Conservation (phyloP, 1,140 invertebrate species). For the Dryas iulia region DNA sequence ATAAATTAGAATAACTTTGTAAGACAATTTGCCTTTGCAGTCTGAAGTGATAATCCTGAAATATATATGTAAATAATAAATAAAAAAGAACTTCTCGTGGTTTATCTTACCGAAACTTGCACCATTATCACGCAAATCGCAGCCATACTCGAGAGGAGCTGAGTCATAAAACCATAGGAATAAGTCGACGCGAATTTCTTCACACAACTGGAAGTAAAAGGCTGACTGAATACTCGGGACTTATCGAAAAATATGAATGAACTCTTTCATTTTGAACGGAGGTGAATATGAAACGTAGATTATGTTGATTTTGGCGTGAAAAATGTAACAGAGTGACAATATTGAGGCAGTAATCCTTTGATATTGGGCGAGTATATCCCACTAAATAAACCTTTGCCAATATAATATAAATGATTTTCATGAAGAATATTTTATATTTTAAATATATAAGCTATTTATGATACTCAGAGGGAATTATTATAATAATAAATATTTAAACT, state of each 20-base stretch:
- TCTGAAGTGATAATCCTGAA: background rate
- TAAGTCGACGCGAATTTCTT: slow-evolving; percentile 68
- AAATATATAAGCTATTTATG: too few species aligned
- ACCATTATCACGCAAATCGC: slow-evolving; percentile 75
- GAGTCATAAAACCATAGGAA: slow-evolving; percentile 73
- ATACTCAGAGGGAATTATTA: too few species aligned
- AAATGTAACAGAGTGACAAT: slow-evolving; percentile 64
- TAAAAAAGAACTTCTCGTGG: slow-evolving; percentile 20
- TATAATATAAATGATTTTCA: background rate
- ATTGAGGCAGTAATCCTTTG: slow-evolving; percentile 70
- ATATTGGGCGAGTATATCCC: slow-evolving; percentile 62
- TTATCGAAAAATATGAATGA: slow-evolving; percentile 32
- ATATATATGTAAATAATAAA: slow-evolving; percentile 19
- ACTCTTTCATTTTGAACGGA: slow-evolving; percentile 41
- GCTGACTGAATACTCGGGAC: slow-evolving; percentile 16
- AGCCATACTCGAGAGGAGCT: slow-evolving; percentile 70
- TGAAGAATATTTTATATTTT: too few species aligned
- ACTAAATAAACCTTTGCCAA: slow-evolving; percentile 1
- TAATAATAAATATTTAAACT: too few species aligned
- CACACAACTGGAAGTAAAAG: slow-evolving; percentile 59
- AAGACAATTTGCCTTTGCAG: background rate
- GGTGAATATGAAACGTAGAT: slow-evolving; percentile 56
- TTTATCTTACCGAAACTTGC: slow-evolving; percentile 66
- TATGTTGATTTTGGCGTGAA: slow-evolving; percentile 67
- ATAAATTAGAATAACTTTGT: background rate